Evolutionary conservation across 2,888 invertebrate genomes (phyloP), one percentile per base, ranked within the genome.

Genomic region (Athetis lepigone): DNA sequence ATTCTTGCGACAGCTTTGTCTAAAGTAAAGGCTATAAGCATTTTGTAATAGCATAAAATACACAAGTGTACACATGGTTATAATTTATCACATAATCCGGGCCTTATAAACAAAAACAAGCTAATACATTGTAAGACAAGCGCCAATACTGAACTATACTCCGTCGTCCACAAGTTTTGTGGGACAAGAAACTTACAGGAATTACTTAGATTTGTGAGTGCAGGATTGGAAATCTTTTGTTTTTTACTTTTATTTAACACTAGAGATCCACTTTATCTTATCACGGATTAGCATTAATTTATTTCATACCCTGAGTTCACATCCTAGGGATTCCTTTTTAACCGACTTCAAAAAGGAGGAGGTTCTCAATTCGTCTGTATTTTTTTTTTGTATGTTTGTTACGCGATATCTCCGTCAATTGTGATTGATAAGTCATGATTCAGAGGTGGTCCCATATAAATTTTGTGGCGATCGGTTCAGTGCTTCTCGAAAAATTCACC

Each of bases 71-170:
- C 21, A 37, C 36, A 36, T 51, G 18, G 51, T 59, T 21, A 74
- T 58, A 55, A 52, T 61, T 36, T 74, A 55, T 60, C n/a, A 59
- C 36, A 63, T 18, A 64, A 63, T 40, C 33, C 46, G 7, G 39
- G 33, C 43, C 36, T 49, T 47, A 25, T 42, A 74, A 64, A 78
- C 55, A 75, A 78, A 71, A 75, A 68, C 75, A 68, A 75, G 60
- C 47, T 74, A 61, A 64, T 63, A 27, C 61, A 50, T 50, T 29
- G 49, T 54, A 57, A 71, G 61, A 47, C 42, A 51, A 72, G 46
- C 45, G 51, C 21, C 57, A 52, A 66, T 69, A 58, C 47, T 55
- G 9, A 47, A 46, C 62, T 59, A 39, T 37, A 42, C 60, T 51
- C 55, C 54, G 61, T 65, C 66, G 49, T 69, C 69, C 46, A 66